phyloP scores from a whole-genome alignment of 1,140 invertebrate genomes.

The Drosophila funebris region DNA sequence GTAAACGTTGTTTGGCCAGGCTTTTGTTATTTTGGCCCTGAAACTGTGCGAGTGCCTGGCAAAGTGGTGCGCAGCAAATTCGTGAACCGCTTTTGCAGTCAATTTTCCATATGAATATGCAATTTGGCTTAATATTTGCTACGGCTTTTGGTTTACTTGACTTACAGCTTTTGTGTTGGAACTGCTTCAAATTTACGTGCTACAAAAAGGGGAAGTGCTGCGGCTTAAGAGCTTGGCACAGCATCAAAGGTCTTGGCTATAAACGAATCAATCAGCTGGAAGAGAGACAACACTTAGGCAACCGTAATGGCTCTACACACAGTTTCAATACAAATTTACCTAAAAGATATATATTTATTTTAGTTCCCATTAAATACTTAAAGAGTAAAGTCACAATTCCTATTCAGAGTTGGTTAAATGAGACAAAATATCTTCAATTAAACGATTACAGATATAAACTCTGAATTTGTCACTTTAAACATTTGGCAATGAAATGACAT shows the following conservation, averaged over 20 bases:
- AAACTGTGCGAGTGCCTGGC: conserved; percentile 3
- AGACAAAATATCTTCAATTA: too few species aligned
- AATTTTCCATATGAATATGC: conserved; percentile 66
- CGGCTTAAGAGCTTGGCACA: conserved; percentile 27
- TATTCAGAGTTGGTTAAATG: too few species aligned
- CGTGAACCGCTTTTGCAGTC: conserved; percentile 46
- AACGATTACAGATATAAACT: too few species aligned
- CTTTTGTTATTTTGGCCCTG: conserved; percentile 46
- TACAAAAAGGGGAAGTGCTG: neutral
- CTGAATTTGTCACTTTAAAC: too few species aligned
- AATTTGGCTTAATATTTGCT: conserved; percentile 36
- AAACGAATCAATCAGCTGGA: neutral
- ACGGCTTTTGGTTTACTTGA: neutral
- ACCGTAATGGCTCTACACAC: too few species aligned
- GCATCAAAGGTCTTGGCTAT: neutral
- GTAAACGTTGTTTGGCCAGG: conserved; percentile 35
- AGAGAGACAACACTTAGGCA: too few species aligned
- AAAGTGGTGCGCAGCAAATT: conserved; percentile 50
- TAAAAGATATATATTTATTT: too few species aligned
- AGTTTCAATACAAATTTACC: too few species aligned
- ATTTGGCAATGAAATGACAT: too few species aligned
- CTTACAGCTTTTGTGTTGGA: neutral
- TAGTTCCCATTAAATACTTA: too few species aligned
- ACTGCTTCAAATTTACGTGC: neutral
- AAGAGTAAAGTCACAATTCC: too few species aligned